Evolutionary conservation across 2,113 vertebrate genomes (phyloP).

Genomic region (Aptenodytes forsteri): DNA sequence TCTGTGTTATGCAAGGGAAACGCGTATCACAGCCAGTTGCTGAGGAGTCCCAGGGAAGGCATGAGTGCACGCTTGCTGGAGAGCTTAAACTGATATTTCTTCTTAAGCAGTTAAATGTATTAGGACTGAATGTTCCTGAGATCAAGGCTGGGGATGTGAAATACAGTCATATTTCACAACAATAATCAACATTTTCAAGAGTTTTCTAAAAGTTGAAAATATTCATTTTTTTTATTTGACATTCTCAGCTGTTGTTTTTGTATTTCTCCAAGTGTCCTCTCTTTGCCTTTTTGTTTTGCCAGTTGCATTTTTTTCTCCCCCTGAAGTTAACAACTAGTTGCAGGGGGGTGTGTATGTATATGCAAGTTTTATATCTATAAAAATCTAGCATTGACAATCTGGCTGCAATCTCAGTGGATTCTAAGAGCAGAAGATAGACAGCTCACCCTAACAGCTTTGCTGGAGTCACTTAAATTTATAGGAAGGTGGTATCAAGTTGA

Average conservation of each 20-base stretch:
- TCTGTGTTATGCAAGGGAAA: rapidly evolving
- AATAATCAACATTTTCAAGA: neutral
- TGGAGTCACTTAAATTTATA: neutral
- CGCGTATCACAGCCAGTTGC: rapidly evolving
- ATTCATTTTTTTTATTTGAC: neutral
- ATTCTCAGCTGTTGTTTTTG: neutral
- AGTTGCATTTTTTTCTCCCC: neutral
- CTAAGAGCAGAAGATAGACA: neutral
- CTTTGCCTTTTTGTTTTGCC: neutral
- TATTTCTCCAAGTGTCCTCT: neutral
- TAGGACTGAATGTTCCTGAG: neutral
- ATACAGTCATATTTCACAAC: neutral
- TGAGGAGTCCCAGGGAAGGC: neutral
- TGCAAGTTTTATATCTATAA: neutral
- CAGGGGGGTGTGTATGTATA: neutral
- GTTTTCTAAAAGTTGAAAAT: neutral
- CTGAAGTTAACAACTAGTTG: neutral
- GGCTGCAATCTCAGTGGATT: neutral
- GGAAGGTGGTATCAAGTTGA: neutral
- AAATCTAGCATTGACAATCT: neutral
- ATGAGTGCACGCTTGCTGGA: rapidly evolving
- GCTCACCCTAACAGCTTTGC: neutral
- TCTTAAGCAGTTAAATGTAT: neutral
- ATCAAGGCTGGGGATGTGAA: neutral
- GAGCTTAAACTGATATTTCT: neutral